Evolutionary conservation across 2,888 invertebrate genomes (phyloP).

Genomic region (Oasisia sp.): DNA sequence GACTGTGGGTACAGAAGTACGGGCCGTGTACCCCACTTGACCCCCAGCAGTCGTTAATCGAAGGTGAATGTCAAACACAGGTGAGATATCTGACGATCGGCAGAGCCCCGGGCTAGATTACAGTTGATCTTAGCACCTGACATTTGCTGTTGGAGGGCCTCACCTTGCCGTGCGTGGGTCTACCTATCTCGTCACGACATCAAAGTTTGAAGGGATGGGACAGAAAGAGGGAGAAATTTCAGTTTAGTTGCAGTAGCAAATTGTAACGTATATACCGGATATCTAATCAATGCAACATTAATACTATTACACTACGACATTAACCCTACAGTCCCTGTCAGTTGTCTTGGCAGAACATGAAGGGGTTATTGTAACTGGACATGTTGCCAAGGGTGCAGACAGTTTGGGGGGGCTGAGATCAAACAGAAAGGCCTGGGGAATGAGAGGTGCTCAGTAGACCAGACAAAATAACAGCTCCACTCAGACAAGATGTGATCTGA

Average conservation of each 20-base stretch:
- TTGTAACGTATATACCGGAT: not conserved
- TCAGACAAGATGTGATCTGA: conserved; percentile 10
- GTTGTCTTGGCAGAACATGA: not conserved
- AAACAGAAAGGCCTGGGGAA: not conserved
- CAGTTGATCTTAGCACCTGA: not conserved
- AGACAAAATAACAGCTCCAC: not conserved
- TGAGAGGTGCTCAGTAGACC: not conserved
- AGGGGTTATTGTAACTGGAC: not conserved
- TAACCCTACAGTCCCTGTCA: not conserved
- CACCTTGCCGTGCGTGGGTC: not conserved
- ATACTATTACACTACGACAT: not conserved
- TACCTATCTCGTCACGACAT: not conserved
- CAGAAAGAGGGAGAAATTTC: not conserved
- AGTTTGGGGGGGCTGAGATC: not conserved
- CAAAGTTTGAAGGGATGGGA: conserved; percentile 8
- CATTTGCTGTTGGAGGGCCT: not conserved
- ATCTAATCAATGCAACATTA: not conserved
- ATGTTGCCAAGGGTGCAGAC: not conserved
- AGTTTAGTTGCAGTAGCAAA: not conserved
- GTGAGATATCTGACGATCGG: not conserved
- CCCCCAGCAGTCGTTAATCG: not conserved
- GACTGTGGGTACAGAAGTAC: not conserved
- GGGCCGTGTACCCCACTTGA: not conserved
- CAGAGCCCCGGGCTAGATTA: not conserved
- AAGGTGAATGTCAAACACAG: conserved; percentile 17